Evolutionary conservation across 2,113 vertebrate genomes (phyloP), one percentile per base, ranked within the genome.

Genomic region (Dascyllus trimaculatus): DNA sequence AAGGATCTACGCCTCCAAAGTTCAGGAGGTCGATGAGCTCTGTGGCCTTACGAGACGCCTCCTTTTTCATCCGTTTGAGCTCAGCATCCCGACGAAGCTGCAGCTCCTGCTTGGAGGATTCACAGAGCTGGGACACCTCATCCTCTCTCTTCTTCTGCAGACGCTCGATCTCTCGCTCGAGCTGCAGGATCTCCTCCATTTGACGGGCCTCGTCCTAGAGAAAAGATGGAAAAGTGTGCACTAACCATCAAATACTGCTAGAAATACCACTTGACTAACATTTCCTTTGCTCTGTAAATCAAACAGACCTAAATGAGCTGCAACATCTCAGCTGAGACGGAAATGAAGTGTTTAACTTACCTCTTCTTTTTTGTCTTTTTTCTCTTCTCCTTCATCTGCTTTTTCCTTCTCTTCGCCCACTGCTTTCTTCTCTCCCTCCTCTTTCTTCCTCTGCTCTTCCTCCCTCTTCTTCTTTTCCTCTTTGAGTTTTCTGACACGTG

Each of bases 131-230:
- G 19, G 96, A 96, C 86, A 97, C 95, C 59, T 95, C 95, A 11
- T 97, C 96, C 78, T 96, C 94, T 1, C 96, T 93, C 88, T 97
- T 96, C 88, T 95, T 95, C 85, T 97, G 96, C 82, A 98, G 59
- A 24, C 96, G 96, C 75, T 98, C 96, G 19, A 98, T 98, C 93
- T 98, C 97, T 70, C 93, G 93, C 87, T 98, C 97, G 69, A 98
- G 63, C 65, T 95, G 94, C 79, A 97, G 88, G 80, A 98, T 98
- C 91, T 97, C 96, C 85, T 97, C 96, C 96, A 98, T 97, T 88
- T 97, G 97, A 70, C 90, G 94, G 60, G 87, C 79, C 62, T 96
- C 96, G 19, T 95, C 95, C 91, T 96, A 25, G 0, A 74, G 13
- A 56, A n/a, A 29, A 13, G 21, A 5, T 29, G 18, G 32, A 21